These are phyloP conservation scores for Setophaga kirtlandii DNA, from an alignment of 2,113 vertebrate genomes.

Conservation along the genomic window DNA sequence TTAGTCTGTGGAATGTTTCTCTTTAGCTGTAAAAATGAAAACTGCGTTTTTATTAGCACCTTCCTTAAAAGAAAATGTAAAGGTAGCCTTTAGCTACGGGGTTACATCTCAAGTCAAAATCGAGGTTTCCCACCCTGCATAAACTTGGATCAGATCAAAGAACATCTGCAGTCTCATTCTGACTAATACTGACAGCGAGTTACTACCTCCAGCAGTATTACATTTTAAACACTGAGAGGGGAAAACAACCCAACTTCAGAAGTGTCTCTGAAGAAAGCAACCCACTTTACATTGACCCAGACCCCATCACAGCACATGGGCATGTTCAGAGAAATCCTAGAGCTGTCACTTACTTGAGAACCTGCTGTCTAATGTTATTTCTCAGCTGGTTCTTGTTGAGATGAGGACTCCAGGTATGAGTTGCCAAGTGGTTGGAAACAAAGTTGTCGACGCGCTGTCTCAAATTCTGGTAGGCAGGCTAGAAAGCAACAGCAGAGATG, in stretches of 20 bases:
- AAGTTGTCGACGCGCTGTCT: constrained; percentile 98
- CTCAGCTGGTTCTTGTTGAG: constrained; percentile 98
- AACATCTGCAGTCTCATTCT: neutral
- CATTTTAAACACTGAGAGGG: neutral
- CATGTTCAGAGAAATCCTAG: neutral
- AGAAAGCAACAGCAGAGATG: neutral
- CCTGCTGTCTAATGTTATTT: constrained; percentile 96
- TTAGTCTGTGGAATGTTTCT: neutral
- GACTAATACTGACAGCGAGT: accelerated
- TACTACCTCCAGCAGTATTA: neutral
- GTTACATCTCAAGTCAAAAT: neutral
- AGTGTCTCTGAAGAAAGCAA: neutral
- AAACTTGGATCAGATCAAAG: neutral
- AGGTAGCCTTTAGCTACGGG: accelerated
- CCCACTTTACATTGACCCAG: neutral
- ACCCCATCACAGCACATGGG: accelerated
- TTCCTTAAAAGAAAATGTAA: neutral
- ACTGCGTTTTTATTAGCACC: accelerated
- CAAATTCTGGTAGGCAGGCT: constrained; percentile 97
- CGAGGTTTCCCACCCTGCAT: neutral
- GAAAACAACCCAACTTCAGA: neutral
- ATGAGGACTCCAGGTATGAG: constrained; percentile 98
- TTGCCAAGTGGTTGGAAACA: constrained; percentile 95
- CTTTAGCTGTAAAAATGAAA: neutral
- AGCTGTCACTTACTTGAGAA: constrained; percentile 88